Conservation (phyloP, 2,797 vertebrate species). For the Pteropus rufus region DNA sequence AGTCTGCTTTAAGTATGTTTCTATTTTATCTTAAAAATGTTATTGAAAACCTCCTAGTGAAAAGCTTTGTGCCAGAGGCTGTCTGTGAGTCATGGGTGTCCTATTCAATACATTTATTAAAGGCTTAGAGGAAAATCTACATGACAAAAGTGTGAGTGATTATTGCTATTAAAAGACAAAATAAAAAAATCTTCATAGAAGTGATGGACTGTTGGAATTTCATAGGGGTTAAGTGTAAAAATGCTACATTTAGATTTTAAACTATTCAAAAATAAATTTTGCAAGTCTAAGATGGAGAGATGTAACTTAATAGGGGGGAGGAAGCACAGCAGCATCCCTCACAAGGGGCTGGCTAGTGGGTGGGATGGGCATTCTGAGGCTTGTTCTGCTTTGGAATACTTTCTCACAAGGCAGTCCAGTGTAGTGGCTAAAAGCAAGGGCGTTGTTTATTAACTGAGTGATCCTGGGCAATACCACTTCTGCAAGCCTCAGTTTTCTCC, state of each 20-base stretch:
- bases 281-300: background rate
- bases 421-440: background rate
- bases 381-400: background rate
- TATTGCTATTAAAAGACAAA: background rate
- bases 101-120: background rate
- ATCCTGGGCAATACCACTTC: background rate
- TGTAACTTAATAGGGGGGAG: background rate
- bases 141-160: background rate
- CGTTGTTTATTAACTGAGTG: background rate
- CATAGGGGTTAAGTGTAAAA: background rate
- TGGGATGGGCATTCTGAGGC: background rate
- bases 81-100: background rate
- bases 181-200: background rate
- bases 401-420: background rate
- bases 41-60: background rate
- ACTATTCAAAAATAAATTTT: background rate
- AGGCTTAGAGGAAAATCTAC: background rate
- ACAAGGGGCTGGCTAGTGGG: background rate
- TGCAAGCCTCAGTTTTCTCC: background rate
- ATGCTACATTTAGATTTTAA: background rate
- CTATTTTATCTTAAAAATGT: background rate
- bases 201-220: background rate
- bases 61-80: background rate
- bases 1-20: slow-evolving; percentile 25
- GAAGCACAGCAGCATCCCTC: background rate